Evolutionary conservation across 2,113 vertebrate species (phyloP), one percentile per base, ranked within the genome.

Genomic region (Bostrychus sinensis): DNA sequence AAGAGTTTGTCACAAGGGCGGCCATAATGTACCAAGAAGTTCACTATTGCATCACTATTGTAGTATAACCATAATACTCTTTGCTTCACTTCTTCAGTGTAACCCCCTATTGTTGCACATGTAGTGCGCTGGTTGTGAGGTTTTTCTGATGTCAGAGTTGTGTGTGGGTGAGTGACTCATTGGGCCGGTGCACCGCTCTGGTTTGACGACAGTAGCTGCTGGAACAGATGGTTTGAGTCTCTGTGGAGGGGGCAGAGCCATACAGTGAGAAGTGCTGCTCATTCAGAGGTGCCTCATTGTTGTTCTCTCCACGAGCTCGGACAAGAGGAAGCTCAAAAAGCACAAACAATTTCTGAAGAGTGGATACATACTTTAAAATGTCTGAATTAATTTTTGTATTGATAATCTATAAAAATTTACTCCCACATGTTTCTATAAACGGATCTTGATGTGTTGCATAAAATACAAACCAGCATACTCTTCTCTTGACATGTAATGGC

Each of bases 371-470:
- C 25, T 28, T 30, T 30, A 16, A n/a, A 30, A 28, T 51, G 7
- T n/a, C 8, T n/a, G 66, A 32, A 71, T 46, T 8, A 57, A 53
- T 41, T 56, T 39, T 17, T 72, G 54, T 32, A 45, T 51, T 72
- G 34, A 7, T 45, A 58, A 42, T 39, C 37, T 12, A 12, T 14
- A 16, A 46, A 54, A 81, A 76, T 28, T 51, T 77, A 71, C 72
- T 74, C 70, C 63, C 53, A 80, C 67, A 69, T 38, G 54, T 43
- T 72, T 74, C 72, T 75, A 58, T 60, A 81, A 86, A 78, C 68
- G 62, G 58, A 62, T 78, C 32, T 62, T 73, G 77, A 80, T 38
- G 11, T 62, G 75, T 34, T 7, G 19, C 19, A 4, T 45, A 20
- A 45, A 45, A 4, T 22, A 62, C 5, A 48, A 25, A 6, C 45